phyloP scores from a whole-genome alignment of 2,888 invertebrate genomes.

The Phaedon cochleariae region DNA sequence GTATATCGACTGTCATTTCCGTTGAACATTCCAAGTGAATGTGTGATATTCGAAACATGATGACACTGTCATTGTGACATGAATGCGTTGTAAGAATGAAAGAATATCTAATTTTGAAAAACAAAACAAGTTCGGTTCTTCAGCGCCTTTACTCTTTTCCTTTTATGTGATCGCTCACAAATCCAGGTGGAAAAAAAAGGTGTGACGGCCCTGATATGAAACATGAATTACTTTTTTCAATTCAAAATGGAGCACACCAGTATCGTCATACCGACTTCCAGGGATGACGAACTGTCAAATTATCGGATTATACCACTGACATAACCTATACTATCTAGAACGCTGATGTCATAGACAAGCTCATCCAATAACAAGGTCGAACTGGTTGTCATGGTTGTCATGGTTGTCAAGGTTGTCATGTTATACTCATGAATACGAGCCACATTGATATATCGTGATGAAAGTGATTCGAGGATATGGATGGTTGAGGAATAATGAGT shows the following conservation, averaged over 20 bases:
- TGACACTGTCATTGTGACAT: too few species aligned
- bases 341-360: too few species aligned
- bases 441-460: too few species aligned
- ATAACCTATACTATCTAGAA: too few species aligned
- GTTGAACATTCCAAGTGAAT: constrained; percentile 20
- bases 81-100: too few species aligned
- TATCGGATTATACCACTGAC: constrained; percentile 20
- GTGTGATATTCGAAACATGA: constrained; percentile 19
- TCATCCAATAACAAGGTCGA: too few species aligned
- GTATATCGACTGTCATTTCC: constrained; percentile 11
- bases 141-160: constrained; percentile 29
- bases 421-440: too few species aligned
- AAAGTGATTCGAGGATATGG: too few species aligned
- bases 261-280: background rate
- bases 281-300: background rate
- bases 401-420: too few species aligned
- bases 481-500: too few species aligned
- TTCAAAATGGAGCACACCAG: background rate
- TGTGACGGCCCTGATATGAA: constrained; percentile 2
- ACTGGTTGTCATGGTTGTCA: too few species aligned
- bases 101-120: too few species aligned
- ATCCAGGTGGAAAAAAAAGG: constrained; percentile 15
- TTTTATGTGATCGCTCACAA: constrained; percentile 39
- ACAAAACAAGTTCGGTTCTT: constrained; percentile 16
- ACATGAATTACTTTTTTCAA: background rate